Evolutionary conservation across 2,113 vertebrate species (phyloP).

Genomic region (Megaceryle torquata): DNA sequence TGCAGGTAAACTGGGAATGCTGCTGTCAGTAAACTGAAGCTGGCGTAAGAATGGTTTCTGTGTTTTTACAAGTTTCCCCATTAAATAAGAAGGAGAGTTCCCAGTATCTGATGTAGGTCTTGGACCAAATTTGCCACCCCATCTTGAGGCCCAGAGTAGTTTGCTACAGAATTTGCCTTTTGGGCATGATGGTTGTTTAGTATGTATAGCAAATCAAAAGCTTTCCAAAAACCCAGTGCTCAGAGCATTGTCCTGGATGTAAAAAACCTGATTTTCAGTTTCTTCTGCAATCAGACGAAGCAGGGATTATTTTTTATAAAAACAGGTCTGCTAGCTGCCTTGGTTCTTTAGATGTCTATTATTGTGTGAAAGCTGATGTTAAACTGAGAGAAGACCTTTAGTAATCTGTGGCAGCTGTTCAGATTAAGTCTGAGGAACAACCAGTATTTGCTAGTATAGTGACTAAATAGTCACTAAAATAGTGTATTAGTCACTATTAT

Average conservation of each 20-base stretch:
- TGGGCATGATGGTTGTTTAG: not conserved
- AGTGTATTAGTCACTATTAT: too few relatives aligned
- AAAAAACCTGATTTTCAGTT: not conserved
- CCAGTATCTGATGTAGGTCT: not conserved
- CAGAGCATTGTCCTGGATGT: not conserved
- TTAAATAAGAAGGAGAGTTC: not conserved
- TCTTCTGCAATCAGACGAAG: not conserved
- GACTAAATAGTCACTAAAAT: not conserved
- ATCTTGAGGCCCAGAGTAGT: not conserved
- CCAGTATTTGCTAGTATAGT: not conserved
- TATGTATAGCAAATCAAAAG: not conserved
- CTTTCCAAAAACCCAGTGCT: not conserved
- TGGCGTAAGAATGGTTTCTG: not conserved
- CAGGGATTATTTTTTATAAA: not conserved
- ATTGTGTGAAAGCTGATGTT: not conserved
- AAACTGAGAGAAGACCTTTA: not conserved
- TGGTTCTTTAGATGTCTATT: not conserved
- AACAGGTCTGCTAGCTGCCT: not conserved
- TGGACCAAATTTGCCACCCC: not conserved
- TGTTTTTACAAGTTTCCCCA: not conserved
- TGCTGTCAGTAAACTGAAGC: not conserved
- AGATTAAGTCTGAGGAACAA: not conserved
- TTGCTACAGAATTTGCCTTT: not conserved
- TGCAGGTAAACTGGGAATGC: not conserved
- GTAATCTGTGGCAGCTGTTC: not conserved